A percentile compares a stretch with the other conserved stretches of the same genome.
phyloP scores from a whole-genome alignment of 2,113 vertebrate species.

The Rhinogobius similis region DNA sequence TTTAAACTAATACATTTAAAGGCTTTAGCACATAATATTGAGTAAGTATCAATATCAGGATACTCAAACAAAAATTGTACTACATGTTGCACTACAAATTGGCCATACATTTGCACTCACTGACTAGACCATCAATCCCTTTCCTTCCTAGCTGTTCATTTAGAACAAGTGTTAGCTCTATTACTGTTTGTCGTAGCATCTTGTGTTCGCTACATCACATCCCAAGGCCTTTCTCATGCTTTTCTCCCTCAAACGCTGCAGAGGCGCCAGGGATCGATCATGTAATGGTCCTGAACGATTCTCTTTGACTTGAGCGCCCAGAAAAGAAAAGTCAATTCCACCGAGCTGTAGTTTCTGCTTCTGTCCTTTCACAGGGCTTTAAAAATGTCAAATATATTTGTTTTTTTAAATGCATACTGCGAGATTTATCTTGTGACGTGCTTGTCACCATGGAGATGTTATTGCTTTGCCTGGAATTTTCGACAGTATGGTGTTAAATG shows the following conservation, averaged over 20 bases:
- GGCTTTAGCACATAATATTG: too few species aligned
- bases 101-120: not conserved
- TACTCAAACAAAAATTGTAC: too few species aligned
- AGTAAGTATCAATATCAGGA: too few species aligned
- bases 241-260: slow-evolving; percentile 15
- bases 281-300: slow-evolving; percentile 66
- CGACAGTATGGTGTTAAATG: too few species aligned
- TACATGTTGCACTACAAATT: slow-evolving; percentile 13
- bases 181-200: slow-evolving; percentile 54
- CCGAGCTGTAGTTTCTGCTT: slow-evolving; percentile 54
- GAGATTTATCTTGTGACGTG: too few species aligned
- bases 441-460: too few species aligned
- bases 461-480: too few species aligned
- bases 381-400: not conserved
- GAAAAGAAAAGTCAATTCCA: slow-evolving; percentile 55
- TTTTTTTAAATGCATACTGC: not conserved
- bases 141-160: slow-evolving; percentile 4
- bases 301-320: slow-evolving; percentile 37
- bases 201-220: slow-evolving; percentile 34
- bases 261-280: slow-evolving; percentile 62
- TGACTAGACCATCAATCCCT: slow-evolving; percentile 16
- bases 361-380: slow-evolving; percentile 21
- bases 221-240: slow-evolving; percentile 50
- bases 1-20: too few species aligned
- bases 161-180: slow-evolving; percentile 29